These are phyloP conservation scores for Scaptomyza polygonia DNA, from an alignment of 2,888 invertebrate species.

Conservation along the genomic window DNA sequence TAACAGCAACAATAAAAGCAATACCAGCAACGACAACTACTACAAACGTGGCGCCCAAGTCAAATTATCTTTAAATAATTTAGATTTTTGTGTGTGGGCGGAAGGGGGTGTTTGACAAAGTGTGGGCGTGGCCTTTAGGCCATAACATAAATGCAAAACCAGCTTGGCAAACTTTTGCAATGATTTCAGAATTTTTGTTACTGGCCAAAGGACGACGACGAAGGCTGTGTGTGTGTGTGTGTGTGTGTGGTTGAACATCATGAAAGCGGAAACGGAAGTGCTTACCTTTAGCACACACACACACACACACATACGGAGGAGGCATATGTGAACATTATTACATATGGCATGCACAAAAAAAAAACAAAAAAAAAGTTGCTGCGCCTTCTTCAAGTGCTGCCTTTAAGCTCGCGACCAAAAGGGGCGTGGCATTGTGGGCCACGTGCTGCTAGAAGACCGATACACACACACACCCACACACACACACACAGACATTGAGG, in stretches of 20 bases:
- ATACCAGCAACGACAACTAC: constrained; percentile 48
- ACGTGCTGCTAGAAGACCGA: constrained; percentile 15
- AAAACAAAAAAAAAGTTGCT: constrained; percentile 55
- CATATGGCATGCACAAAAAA: constrained; percentile 59
- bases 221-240: constrained; percentile 24
- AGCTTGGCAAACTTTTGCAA: constrained; percentile 36
- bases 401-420: constrained; percentile 26
- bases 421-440: constrained; percentile 22
- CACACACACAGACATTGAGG: constrained; percentile 22
- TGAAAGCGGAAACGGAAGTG: constrained; percentile 77
- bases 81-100: constrained; percentile 46
- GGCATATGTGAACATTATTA: constrained; percentile 47
- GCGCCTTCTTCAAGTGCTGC: constrained; percentile 64
- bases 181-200: constrained; percentile 20
- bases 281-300: constrained; percentile 64
- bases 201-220: constrained; percentile 50
- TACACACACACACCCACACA: constrained; percentile 13
- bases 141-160: constrained; percentile 37
- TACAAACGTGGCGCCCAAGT: constrained; percentile 55
- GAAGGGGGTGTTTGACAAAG: neutral
- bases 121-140: constrained; percentile 27
- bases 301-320: constrained; percentile 30
- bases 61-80: constrained; percentile 78
- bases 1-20: constrained; percentile 54
- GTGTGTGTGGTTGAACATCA: constrained; percentile 49